Percentiles rank a stretch among this genome's conserved stretches.
Evolutionary conservation across 2,113 vertebrate genomes (phyloP).

Genomic region (Aptenodytes forsteri): DNA sequence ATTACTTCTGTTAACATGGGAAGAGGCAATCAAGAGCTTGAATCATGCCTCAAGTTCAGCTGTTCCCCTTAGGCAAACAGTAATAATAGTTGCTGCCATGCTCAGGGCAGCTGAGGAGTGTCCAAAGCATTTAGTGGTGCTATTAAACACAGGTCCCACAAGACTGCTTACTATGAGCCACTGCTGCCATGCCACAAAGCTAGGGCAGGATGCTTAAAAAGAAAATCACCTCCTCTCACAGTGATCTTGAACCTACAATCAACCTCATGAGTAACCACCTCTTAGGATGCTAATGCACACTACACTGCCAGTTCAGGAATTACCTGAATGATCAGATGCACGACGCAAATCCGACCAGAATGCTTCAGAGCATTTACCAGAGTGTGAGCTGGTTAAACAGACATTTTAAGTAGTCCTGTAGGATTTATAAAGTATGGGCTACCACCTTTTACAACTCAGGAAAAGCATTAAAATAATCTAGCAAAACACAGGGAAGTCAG

Average conservation of each 20-base stretch:
- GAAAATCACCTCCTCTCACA: background rate
- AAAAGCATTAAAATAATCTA: background rate
- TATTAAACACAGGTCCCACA: background rate
- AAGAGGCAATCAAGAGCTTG: background rate
- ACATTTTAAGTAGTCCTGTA: background rate
- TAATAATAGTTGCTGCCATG: background rate
- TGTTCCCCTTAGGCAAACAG: background rate
- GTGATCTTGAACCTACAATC: background rate
- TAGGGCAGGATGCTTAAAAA: background rate
- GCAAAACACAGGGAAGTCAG: constrained; percentile 14
- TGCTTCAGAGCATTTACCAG: background rate
- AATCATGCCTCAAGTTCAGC: background rate
- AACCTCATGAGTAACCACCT: background rate
- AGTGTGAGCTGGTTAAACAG: background rate
- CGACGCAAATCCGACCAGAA: background rate
- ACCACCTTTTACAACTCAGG: background rate
- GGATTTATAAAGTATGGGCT: constrained; percentile 3
- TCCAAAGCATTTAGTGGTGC: background rate
- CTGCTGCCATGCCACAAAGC: background rate
- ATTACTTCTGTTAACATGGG: background rate
- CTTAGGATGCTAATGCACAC: background rate
- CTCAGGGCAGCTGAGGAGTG: background rate
- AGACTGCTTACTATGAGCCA: background rate
- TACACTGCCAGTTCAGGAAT: background rate
- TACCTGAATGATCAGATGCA: background rate